Evolutionary conservation across 1,140 invertebrate genomes (phyloP).

Genomic region (Rhagoletis pomonella): DNA sequence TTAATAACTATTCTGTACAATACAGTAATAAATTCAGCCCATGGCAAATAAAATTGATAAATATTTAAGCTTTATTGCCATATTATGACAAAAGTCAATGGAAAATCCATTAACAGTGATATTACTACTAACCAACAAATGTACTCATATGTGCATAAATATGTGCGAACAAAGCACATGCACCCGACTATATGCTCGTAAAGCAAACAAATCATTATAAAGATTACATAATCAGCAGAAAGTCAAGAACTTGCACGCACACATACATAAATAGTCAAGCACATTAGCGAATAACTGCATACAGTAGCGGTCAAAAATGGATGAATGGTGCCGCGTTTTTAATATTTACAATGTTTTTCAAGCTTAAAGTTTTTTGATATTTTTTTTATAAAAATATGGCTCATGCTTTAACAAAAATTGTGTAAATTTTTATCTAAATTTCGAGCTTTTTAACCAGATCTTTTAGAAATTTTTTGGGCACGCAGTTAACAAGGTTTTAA

Average conservation of each 20-base stretch:
- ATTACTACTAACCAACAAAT: not conserved
- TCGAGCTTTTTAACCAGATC: too few relatives aligned
- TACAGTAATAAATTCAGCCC: not conserved
- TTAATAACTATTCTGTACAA: not conserved
- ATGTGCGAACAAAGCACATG: not conserved
- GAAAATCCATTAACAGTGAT: conserved; percentile 16
- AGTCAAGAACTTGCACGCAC: conserved; percentile 27
- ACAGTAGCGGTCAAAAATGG: too few relatives aligned
- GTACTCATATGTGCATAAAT: not conserved
- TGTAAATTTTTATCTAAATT: too few relatives aligned
- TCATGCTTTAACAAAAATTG: too few relatives aligned
- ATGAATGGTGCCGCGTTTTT: too few relatives aligned
- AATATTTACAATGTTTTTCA: too few relatives aligned
- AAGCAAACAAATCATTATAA: conserved; percentile 38
- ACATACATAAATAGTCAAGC: not conserved
- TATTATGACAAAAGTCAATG: conserved; percentile 28
- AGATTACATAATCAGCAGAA: conserved; percentile 44
- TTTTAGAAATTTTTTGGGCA: too few relatives aligned
- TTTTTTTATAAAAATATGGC: too few relatives aligned
- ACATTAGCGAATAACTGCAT: not conserved
- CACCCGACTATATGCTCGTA: not conserved
- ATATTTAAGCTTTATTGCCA: conserved; percentile 36
- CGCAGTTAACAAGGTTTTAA: too few relatives aligned
- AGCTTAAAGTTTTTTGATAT: too few relatives aligned
- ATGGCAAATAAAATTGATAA: conserved; percentile 17